Conservation (phyloP, 1,140 invertebrate genomes). For the Lepidurus packardi region DNA sequence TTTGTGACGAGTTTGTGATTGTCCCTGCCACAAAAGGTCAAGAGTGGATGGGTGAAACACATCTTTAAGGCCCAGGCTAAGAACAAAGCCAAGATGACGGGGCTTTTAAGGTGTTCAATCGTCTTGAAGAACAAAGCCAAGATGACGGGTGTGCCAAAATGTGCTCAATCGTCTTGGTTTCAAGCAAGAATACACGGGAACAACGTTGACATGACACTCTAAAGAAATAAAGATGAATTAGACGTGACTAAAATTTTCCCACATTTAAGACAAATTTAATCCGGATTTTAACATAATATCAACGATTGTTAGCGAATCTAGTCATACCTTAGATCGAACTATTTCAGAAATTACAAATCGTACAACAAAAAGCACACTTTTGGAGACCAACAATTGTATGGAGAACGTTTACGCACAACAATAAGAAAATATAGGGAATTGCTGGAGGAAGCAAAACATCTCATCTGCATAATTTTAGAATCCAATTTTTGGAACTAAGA, state of each 20-base stretch:
- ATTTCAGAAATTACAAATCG: too few relatives aligned
- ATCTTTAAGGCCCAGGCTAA: constrained; percentile 61
- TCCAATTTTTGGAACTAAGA: too few relatives aligned
- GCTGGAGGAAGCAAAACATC: too few relatives aligned
- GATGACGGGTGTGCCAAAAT: constrained; percentile 50
- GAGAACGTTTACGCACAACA: too few relatives aligned
- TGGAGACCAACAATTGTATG: too few relatives aligned
- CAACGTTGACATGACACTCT: constrained; percentile 64
- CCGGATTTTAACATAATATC: background rate
- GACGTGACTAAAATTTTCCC: constrained; percentile 15
- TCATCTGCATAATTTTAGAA: too few relatives aligned
- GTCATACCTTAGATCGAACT: too few relatives aligned
- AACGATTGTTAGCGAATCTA: too few relatives aligned
- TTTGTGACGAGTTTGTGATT: constrained; percentile 48
- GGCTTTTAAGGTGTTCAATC: constrained; percentile 47
- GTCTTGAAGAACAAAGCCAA: constrained; percentile 56
- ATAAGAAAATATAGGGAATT: too few relatives aligned
- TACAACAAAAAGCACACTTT: too few relatives aligned
- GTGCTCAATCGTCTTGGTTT: constrained; percentile 51
- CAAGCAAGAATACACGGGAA: constrained; percentile 65
- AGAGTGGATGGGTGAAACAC: constrained; percentile 65
- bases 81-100: constrained; percentile 54
- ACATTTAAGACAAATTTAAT: background rate
- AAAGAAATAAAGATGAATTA: constrained; percentile 37
- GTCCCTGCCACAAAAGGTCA: constrained; percentile 61